Base-by-base conservation (phyloP, 2,888 invertebrate genomes). In the Leucophora obtusa region DNA sequence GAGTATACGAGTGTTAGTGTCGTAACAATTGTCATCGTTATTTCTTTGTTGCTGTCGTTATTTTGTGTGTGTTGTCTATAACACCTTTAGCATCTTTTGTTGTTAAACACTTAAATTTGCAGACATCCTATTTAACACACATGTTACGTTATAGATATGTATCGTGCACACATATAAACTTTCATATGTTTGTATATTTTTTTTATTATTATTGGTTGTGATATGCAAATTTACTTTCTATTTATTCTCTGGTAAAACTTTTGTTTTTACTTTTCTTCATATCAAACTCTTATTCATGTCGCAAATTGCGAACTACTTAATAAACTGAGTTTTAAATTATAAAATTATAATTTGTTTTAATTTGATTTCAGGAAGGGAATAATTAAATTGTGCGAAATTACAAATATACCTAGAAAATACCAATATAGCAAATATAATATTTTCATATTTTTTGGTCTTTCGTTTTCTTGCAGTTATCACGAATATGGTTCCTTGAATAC, bases 51-150 rank as follows among this genome's bases (percentile, higher is more conserved):
- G 10, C 33, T 33, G 3, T 56, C 43, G 9, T 47, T 56, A 0
- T 59, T 54, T 53, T 60, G 33, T 38, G 2, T 17, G 33, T 51
- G 53, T 58, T 75, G 51, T 59, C 63, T 81, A 33, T 70, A 43
- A 81, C 66, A 77, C 77, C 66, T 70, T 73, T 50, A 70, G 69
- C 60, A 62, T 47, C 15, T 77, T 73, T 56, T 74, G 77, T 71
- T 81, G 60, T 81, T 77, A 59, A 73, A 70, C 74, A 77, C 65
- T 59, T 59, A 43, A 65, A 70, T 71, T 60, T 56, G 50, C 50
- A 69, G 65, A 81, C 72, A 65, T 65, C 51, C 54, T 14, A 70
- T 69, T 69, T 76, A 69, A 59, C 50, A 81, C 70, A 70, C 65
- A 63, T 72, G 47, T 62, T 71, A 59, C 47, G 47, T 47, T 33